Evolutionary conservation across 2,797 vertebrate species (phyloP), one percentile per base, ranked within the genome.

Genomic region (Tolypeutes matacus): DNA sequence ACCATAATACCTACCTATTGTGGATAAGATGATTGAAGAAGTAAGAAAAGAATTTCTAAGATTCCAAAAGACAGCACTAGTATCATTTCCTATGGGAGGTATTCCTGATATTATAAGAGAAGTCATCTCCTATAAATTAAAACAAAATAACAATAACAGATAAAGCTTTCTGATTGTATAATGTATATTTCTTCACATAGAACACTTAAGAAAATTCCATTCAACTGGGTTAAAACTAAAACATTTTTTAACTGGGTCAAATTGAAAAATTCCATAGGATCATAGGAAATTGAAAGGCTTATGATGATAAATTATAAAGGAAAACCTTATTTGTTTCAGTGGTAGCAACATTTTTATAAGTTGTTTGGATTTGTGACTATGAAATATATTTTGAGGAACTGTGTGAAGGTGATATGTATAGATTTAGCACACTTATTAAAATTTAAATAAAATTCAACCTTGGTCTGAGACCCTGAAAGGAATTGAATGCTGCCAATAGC

Each of bases 191-290:
- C 62, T 83, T 53, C 58, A 56, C 83, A 27, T 56, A 27, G 10
- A 88, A 92, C 53, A 86, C 27, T 51, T 69, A 91, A 69, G 77
- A 91, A 95, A 87, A 56, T 77, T 53, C 3, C 53, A 72, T 65
- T 95, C 53, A 84, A 5, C 18, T 78, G 64, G 25, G 70, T 72
- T 78, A 76, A 92, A 92, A 64, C 46, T 29, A 34, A 67, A 81
- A 46, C 34, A 34, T 14, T 29, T 46, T 65, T 42, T 77, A 91
- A 88, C 14, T 92, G 42, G 34, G 21, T 92, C 27, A 62, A 70
- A 36, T 39, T 78, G 15, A 78, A 31, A 56, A 72, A 49, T 85
- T 70, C 56, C 36, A 84, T 23, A 72, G 27, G 34, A n/a, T 77
- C 72, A 72, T 49, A 34, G 34, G 4, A 87, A 77, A 87, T 27